Conservation (phyloP, 2,888 invertebrate species). For the Drosophila formosana region DNA sequence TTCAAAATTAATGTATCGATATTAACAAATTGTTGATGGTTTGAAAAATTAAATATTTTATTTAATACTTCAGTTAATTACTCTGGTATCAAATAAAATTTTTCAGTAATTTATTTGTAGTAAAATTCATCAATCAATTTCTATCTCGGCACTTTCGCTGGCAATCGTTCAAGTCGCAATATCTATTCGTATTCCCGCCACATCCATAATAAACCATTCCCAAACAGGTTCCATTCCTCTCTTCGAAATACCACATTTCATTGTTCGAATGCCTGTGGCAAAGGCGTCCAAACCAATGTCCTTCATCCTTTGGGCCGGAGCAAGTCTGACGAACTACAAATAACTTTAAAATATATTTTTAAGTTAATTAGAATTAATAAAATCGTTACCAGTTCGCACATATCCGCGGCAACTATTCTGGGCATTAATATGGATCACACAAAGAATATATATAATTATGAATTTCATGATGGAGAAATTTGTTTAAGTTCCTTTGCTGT, state of each 20-base stretch:
- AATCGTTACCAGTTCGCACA: constrained; percentile 11
- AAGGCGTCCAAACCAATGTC: neutral
- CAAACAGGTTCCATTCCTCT: constrained; percentile 3
- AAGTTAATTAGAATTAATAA: neutral
- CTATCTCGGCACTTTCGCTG: neutral
- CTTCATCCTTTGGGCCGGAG: neutral
- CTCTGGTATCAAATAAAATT: too few species aligned
- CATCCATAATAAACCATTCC: constrained; percentile 21
- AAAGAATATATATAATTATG: constrained; percentile 2
- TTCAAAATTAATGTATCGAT: too few species aligned
- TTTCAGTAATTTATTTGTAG: neutral
- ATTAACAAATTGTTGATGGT: too few species aligned
- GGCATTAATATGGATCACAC: neutral
- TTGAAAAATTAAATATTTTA: too few species aligned
- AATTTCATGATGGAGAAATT: neutral
- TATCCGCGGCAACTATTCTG: constrained; percentile 25
- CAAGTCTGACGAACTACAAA: constrained; percentile 12
- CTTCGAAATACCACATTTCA: constrained; percentile 23
- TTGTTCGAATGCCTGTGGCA: constrained; percentile 15
- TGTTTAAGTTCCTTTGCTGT: neutral
- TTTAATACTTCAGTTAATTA: too few species aligned
- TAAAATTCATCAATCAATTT: neutral
- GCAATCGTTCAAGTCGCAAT: constrained; percentile 14
- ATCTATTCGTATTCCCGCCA: constrained; percentile 27
- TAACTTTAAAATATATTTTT: neutral